Evolutionary conservation across 2,113 vertebrate genomes (phyloP).

Genomic region (Agapornis roseicollis): DNA sequence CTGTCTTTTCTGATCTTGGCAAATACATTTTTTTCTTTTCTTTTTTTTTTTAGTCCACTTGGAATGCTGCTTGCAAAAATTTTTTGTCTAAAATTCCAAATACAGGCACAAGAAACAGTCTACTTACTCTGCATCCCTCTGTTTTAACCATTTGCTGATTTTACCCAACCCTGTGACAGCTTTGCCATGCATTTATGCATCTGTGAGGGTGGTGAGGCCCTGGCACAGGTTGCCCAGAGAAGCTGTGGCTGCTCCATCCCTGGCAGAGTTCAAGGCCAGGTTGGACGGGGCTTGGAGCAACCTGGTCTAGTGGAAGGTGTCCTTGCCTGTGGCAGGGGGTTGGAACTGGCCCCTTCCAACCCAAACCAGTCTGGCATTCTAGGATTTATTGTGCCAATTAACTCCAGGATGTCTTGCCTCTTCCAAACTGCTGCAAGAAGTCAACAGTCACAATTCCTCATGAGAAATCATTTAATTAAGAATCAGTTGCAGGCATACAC

Average conservation of each 20-base stretch:
- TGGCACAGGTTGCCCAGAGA: background rate
- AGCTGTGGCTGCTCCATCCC: background rate
- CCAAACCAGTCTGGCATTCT: background rate
- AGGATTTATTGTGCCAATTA: background rate
- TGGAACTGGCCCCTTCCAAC: background rate
- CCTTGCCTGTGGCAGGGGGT: background rate
- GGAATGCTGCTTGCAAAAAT: background rate
- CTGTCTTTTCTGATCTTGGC: background rate
- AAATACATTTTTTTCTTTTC: background rate
- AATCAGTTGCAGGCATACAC: background rate
- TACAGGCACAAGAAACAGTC: background rate
- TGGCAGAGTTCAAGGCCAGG: background rate
- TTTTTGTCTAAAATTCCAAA: background rate
- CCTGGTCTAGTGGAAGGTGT: background rate
- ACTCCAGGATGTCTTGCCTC: background rate
- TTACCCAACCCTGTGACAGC: background rate
- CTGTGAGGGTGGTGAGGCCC: background rate
- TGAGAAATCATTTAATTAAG: background rate
- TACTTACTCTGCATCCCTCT: background rate
- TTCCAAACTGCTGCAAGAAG: background rate
- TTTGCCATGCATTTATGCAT: background rate
- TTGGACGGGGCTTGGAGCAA: background rate
- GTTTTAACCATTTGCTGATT: background rate
- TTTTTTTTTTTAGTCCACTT: background rate
- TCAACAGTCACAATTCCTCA: background rate